These are phyloP conservation scores for Petaurus breviceps DNA, from an alignment of 2,113 vertebrate genomes.

Conservation along the genomic window DNA sequence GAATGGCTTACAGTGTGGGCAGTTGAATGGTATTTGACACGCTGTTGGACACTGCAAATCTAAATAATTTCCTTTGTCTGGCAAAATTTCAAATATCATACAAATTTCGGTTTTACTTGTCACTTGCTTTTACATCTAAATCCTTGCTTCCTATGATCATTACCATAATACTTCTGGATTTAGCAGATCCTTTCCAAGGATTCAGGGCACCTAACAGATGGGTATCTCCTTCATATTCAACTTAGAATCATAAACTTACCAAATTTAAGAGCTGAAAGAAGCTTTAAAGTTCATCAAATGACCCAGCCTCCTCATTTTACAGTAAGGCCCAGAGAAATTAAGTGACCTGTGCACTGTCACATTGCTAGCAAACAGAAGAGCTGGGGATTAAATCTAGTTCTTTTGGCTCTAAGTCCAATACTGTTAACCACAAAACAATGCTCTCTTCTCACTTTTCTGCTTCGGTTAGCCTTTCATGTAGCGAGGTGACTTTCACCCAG, in stretches of 20 bases:
- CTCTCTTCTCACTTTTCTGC: too few species aligned
- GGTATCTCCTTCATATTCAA: not conserved
- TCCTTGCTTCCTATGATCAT: not conserved
- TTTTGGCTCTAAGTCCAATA: not conserved
- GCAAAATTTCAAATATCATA: not conserved
- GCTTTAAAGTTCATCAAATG: not conserved
- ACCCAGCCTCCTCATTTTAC: not conserved
- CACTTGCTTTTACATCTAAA: not conserved
- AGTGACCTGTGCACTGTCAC: not conserved
- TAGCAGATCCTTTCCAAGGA: not conserved
- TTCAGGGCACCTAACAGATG: not conserved
- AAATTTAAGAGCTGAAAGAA: not conserved
- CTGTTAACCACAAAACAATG: not conserved
- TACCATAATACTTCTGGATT: not conserved
- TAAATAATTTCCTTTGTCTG: not conserved
- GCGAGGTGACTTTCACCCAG: not conserved
- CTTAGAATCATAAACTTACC: not conserved
- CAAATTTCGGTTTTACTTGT: not conserved
- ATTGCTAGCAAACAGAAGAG: not conserved
- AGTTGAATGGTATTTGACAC: not conserved
- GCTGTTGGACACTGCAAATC: not conserved
- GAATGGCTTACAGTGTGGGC: not conserved
- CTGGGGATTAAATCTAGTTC: not conserved
- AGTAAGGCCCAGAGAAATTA: not conserved
- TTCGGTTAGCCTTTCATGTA: fast-evolving